Conservation (phyloP, 2,113 vertebrate species). For the Oenanthe oenanthe region DNA sequence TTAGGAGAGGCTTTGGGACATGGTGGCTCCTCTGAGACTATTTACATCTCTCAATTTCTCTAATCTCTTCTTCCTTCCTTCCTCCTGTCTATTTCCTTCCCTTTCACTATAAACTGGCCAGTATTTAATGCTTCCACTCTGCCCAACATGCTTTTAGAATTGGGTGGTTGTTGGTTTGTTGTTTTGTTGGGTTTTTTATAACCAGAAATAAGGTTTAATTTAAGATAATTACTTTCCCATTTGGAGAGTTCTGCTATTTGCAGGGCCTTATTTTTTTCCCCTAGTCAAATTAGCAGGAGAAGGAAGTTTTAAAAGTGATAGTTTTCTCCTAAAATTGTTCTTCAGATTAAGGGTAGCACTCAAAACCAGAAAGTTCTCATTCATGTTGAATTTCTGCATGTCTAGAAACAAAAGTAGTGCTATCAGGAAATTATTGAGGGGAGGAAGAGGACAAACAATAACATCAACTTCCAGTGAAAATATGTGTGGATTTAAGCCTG, state of each 20-base stretch:
- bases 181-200: conserved; percentile 45
- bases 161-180: conserved; percentile 29
- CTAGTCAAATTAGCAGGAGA: conserved; percentile 61
- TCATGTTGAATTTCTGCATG: not conserved
- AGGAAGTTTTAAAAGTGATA: conserved; percentile 52
- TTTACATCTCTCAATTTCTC: conserved; percentile 75
- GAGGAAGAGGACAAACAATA: not conserved
- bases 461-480: not conserved
- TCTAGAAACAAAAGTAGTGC: not conserved
- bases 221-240: conserved; percentile 75
- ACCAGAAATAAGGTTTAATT: conserved; percentile 79
- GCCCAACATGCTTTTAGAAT: conserved; percentile 23
- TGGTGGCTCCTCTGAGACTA: conserved; percentile 75
- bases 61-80: conserved; percentile 76
- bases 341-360: conserved; percentile 17
- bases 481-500: not conserved
- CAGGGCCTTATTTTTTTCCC: conserved; percentile 58
- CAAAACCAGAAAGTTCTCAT: not conserved
- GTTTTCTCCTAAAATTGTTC: conserved; percentile 69
- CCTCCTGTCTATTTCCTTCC: conserved; percentile 69
- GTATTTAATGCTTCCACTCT: conserved; percentile 42
- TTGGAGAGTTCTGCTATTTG: conserved; percentile 70
- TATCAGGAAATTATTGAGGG: not conserved
- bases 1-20: conserved; percentile 72
- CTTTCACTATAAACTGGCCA: conserved; percentile 37